These are phyloP conservation scores for Tetraodon nigroviridis DNA, from an alignment of 2,113 vertebrate genomes.

Conservation along the genomic window DNA sequence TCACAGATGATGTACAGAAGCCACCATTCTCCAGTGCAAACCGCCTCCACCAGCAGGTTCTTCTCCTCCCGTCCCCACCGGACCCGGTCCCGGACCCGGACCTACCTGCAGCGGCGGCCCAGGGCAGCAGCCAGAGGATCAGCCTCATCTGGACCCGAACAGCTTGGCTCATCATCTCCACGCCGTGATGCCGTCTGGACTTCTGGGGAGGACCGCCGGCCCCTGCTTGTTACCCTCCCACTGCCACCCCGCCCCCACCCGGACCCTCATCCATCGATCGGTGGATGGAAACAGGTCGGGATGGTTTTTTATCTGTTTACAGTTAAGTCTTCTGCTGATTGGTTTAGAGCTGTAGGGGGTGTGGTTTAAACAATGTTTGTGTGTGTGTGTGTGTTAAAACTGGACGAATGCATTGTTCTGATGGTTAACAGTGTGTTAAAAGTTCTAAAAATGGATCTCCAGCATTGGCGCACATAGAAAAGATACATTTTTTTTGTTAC, in stretches of 20 bases:
- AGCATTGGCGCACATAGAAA: background rate
- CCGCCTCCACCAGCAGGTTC: too few species aligned
- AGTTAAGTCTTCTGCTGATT: too few species aligned
- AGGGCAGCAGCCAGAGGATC: slow-evolving; percentile 19
- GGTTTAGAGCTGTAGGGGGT: too few species aligned
- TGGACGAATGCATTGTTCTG: too few species aligned
- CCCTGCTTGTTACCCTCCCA: slow-evolving; percentile 3
- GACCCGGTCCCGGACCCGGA: too few species aligned
- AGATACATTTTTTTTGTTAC: background rate
- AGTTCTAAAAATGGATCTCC: too few species aligned
- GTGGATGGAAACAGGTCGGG: slow-evolving; percentile 54
- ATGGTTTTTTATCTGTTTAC: slow-evolving; percentile 52
- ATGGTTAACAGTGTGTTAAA: too few species aligned
- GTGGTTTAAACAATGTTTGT: too few species aligned
- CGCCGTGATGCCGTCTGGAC: slow-evolving; percentile 1
- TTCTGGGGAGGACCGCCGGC: slow-evolving; percentile 41
- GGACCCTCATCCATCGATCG: slow-evolving; percentile 43
- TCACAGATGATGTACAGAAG: too few species aligned
- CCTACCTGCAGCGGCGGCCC: slow-evolving; percentile 37
- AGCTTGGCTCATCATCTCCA: slow-evolving; percentile 14
- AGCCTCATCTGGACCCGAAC: slow-evolving; percentile 35
- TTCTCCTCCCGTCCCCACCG: too few species aligned
- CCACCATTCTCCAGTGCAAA: too few species aligned
- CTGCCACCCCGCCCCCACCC: slow-evolving; percentile 10
- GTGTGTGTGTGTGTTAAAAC: too few species aligned